Conservation (phyloP, 2,797 vertebrate species). For the Petrocephalus sullivani region DNA sequence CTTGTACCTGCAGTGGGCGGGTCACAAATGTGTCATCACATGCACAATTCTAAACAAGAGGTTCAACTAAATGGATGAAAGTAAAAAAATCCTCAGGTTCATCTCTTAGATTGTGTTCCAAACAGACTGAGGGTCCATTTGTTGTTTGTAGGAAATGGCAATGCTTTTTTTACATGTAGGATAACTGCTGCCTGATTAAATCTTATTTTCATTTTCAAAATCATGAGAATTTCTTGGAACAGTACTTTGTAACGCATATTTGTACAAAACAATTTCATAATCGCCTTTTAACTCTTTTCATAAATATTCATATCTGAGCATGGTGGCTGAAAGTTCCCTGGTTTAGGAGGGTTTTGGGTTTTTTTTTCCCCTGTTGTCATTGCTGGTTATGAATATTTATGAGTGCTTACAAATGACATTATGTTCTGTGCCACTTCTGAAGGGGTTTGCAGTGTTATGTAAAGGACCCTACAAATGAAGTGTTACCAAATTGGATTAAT, state of each 20-base stretch:
- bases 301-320: conserved; percentile 18
- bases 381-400: conserved; percentile 22
- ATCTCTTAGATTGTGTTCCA: background rate
- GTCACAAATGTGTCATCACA: background rate
- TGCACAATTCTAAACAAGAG: background rate
- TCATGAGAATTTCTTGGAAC: background rate
- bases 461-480: conserved; percentile 16
- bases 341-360: background rate
- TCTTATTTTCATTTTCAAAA: conserved; percentile 10
- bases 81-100: background rate
- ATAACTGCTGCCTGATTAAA: background rate
- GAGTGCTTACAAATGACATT: conserved; percentile 17
- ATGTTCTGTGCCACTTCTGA: conserved; percentile 9
- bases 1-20: background rate
- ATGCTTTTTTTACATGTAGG: background rate
- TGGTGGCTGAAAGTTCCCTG: conserved; percentile 4
- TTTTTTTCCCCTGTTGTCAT: conserved; percentile 7
- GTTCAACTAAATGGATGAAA: background rate
- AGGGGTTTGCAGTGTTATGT: background rate
- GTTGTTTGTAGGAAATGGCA: background rate
- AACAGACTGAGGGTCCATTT: background rate
- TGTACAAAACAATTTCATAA: conserved; percentile 4
- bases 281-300: conserved; percentile 1
- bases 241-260: conserved; percentile 15
- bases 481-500: conserved; percentile 15